These are phyloP conservation scores for Brachypterus glaber DNA, from an alignment of 2,888 invertebrate genomes.

Conservation along the genomic window DNA sequence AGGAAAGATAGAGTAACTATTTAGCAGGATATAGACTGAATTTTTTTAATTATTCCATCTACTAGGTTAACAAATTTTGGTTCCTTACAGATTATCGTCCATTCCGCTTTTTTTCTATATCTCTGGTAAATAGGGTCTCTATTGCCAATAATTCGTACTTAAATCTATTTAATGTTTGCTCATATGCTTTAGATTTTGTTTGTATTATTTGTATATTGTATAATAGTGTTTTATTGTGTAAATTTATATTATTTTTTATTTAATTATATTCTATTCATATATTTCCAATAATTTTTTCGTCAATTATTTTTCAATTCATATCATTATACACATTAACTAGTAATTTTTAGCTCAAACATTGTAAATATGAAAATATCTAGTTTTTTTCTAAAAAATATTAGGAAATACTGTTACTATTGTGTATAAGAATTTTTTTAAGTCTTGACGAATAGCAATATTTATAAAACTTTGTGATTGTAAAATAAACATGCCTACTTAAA, in stretches of 20 bases:
- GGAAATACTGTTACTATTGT: constrained; percentile 40
- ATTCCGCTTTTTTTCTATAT: too few relatives aligned
- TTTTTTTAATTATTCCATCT: too few relatives aligned
- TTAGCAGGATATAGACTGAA: too few relatives aligned
- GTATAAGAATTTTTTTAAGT: constrained; percentile 40
- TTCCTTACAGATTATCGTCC: too few relatives aligned
- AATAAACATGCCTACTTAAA: constrained; percentile 33
- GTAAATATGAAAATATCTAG: constrained; percentile 39
- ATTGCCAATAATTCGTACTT: constrained; percentile 27
- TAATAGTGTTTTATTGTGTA: constrained; percentile 27
- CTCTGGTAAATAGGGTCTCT: too few relatives aligned
- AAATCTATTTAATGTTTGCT: constrained; percentile 27
- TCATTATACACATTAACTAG: constrained; percentile 20
- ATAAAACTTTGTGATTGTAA: constrained; percentile 43
- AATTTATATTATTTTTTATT: constrained; percentile 24
- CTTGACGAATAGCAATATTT: constrained; percentile 42
- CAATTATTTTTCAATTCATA: constrained; percentile 17
- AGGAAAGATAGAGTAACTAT: too few relatives aligned
- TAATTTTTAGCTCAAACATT: constrained; percentile 37
- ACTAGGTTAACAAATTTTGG: too few relatives aligned
- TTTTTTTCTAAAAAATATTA: constrained; percentile 39
- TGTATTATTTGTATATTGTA: constrained; percentile 27
- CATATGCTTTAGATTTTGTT: constrained; percentile 21
- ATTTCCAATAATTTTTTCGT: constrained; percentile 11
- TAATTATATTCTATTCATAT: constrained; percentile 19